Evolutionary conservation across 2,113 vertebrate genomes (phyloP).

Genomic region (Pygoscelis adeliae): DNA sequence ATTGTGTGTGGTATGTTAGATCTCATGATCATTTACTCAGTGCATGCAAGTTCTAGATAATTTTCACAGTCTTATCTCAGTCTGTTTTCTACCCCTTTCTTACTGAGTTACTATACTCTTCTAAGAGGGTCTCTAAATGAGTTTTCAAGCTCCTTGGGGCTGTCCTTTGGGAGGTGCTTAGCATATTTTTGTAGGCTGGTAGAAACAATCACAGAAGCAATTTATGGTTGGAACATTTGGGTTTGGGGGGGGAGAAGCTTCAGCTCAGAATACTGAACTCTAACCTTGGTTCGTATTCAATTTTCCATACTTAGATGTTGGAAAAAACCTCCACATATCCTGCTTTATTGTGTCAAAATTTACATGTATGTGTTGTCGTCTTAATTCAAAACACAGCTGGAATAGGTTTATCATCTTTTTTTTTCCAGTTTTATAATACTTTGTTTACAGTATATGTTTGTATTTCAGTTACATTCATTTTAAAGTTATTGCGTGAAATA

Average conservation of each 20-base stretch:
- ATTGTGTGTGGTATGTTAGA: conserved; percentile 17
- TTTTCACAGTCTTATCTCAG: neutral
- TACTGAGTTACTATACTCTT: neutral
- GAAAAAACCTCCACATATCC: neutral
- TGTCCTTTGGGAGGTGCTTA: neutral
- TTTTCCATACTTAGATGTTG: neutral
- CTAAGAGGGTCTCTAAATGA: neutral
- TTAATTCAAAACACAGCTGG: neutral
- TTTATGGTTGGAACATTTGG: neutral
- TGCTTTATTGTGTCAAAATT: neutral
- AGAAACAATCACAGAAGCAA: neutral
- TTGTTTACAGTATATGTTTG: neutral
- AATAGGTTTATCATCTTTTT: neutral
- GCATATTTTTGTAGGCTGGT: neutral
- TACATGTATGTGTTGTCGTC: neutral
- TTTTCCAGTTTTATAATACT: neutral
- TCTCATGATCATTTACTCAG: neutral
- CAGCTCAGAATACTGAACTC: neutral
- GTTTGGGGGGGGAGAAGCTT: neutral
- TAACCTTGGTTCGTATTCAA: neutral
- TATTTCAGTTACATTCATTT: neutral
- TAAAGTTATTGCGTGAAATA: neutral
- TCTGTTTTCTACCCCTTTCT: neutral
- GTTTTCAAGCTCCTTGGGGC: neutral
- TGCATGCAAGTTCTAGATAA: neutral